Evolutionary conservation across 2,888 invertebrate genomes (phyloP).

Genomic region (Caenorhabditis sp.): DNA sequence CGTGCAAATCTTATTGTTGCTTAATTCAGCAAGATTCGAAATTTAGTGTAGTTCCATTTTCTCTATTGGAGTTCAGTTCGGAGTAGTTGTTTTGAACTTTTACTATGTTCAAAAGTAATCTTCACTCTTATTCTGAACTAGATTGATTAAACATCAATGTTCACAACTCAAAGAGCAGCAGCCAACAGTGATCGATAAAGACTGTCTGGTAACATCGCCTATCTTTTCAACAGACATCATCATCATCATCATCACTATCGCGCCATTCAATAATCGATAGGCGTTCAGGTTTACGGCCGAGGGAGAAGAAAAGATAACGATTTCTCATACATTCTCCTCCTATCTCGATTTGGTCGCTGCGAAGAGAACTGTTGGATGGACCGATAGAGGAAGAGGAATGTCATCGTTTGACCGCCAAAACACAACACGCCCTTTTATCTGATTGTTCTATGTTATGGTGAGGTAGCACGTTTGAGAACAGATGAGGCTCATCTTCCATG

Average conservation of each 20-base stretch:
- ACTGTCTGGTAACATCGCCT: not conserved
- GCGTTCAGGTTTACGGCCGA: conserved; percentile 41
- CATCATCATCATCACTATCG: conserved; percentile 28
- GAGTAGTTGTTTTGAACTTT: no score
- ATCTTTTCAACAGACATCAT: not conserved
- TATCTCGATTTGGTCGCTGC: conserved; percentile 2
- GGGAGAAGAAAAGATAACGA: conserved; percentile 33
- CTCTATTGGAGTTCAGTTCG: no score
- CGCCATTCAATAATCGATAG: conserved; percentile 37
- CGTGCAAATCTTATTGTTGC: not conserved
- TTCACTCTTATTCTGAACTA: no score
- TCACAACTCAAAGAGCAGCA: conserved; percentile 2
- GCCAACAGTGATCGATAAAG: not conserved
- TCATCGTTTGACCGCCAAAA: conserved; percentile 39
- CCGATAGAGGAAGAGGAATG: conserved; percentile 31
- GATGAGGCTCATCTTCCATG: not conserved
- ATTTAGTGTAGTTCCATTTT: no score
- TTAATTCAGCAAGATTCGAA: no score
- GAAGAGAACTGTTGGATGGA: conserved; percentile 23
- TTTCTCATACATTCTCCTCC: conserved; percentile 18
- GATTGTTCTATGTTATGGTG: conserved; percentile 44
- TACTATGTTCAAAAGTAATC: no score
- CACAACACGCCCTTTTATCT: conserved; percentile 2
- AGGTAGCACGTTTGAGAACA: not conserved
- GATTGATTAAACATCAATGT: not conserved